Percentiles rank a stretch among this genome's conserved stretches.
Evolutionary conservation across 2,888 invertebrate species (phyloP).

Genomic region (Eucriotettix oculatus): DNA sequence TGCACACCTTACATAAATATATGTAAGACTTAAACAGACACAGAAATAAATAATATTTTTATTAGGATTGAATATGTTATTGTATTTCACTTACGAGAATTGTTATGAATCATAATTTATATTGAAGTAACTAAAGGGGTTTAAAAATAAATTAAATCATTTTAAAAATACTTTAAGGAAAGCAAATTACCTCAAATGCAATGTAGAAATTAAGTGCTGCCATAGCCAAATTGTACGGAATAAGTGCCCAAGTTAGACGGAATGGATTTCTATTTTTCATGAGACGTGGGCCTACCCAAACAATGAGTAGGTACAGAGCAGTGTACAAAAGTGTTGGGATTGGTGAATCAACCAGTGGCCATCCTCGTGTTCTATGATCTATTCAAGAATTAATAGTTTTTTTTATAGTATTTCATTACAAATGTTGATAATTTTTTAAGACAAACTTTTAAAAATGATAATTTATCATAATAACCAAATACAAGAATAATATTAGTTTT

Average conservation of each 20-base stretch:
- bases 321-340: slow-evolving; percentile 54
- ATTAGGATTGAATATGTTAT: no score
- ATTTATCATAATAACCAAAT: background rate
- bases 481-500: background rate
- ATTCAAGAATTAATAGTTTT: slow-evolving; percentile 19
- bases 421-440: no score
- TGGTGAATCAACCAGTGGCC: slow-evolving; percentile 72
- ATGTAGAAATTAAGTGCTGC: slow-evolving; percentile 71
- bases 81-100: background rate
- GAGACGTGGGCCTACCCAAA: slow-evolving; percentile 62
- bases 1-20: no score
- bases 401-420: background rate
- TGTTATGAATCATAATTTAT: background rate
- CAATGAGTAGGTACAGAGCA: slow-evolving; percentile 53
- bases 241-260: slow-evolving; percentile 53
- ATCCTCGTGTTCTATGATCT: slow-evolving; percentile 69
- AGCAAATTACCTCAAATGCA: slow-evolving; percentile 44
- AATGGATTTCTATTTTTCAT: slow-evolving; percentile 66
- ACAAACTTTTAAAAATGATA: background rate
- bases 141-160: background rate
- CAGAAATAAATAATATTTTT: no score
- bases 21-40: no score
- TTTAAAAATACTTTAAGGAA: background rate
- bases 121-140: background rate
- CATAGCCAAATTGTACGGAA: slow-evolving; percentile 75